phyloP scores from a whole-genome alignment of 30 jellyfish, hydroid and myxozoan species.

The Aurelia coerulea region DNA sequence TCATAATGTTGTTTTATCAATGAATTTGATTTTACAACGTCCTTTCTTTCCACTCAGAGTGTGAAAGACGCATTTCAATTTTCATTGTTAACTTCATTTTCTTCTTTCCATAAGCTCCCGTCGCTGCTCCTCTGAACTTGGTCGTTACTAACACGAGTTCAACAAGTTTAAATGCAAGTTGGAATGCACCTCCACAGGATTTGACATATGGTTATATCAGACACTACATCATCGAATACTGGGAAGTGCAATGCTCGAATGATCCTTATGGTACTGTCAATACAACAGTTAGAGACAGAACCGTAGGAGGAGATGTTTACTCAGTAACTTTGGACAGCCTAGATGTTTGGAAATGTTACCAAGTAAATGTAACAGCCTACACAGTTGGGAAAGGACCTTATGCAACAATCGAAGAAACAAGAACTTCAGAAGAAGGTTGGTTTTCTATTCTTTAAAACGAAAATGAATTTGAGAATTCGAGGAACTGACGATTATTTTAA shows the following conservation, averaged over 20 bases:
- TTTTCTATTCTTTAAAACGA: too few species aligned
- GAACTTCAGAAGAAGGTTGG: conserved; percentile 15
- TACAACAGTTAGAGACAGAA: not conserved
- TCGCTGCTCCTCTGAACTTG: not conserved
- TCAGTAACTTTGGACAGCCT: not conserved
- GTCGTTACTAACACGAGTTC: not conserved
- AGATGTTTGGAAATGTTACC: not conserved
- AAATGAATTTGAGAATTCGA: too few species aligned
- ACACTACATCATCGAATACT: not conserved
- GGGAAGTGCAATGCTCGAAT: not conserved
- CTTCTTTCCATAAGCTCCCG: conserved; percentile 1
- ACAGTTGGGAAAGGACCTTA: conserved; percentile 1
- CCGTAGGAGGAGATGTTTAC: not conserved
- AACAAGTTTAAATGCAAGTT: not conserved
- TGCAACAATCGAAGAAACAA: not conserved
- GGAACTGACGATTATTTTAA: too few species aligned
- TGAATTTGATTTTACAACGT: too few species aligned
- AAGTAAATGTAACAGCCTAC: conserved; percentile 13
- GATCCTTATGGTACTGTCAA: not conserved
- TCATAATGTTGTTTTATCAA: too few species aligned
- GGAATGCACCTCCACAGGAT: not conserved
- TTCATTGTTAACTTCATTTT: too few species aligned
- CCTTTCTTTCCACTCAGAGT: too few species aligned
- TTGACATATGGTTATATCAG: not conserved
- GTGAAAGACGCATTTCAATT: too few species aligned